These are phyloP conservation scores for Nymphalis urticae DNA, from an alignment of 2,888 invertebrate species.

Conservation along the genomic window DNA sequence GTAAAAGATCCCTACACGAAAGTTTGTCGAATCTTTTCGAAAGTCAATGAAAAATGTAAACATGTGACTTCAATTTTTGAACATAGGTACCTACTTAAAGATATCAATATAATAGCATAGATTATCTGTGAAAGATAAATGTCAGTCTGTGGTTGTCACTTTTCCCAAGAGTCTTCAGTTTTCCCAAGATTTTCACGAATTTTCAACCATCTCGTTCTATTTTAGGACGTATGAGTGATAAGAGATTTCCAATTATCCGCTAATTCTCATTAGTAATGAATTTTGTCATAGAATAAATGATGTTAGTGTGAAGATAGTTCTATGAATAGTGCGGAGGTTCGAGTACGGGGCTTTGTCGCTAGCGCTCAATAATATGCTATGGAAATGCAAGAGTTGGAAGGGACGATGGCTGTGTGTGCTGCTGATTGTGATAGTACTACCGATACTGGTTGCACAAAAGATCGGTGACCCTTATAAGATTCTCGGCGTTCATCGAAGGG, in stretches of 20 bases:
- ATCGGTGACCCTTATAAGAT: conserved; percentile 91
- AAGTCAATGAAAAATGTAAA: too few species aligned
- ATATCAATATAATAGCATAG: too few species aligned
- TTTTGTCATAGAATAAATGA: conserved; percentile 47
- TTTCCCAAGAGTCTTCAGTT: conserved; percentile 36
- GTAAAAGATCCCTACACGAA: not conserved
- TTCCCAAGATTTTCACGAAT: conserved; percentile 65
- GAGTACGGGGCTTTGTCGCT: conserved; percentile 47
- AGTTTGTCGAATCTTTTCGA: not conserved
- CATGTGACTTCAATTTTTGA: too few species aligned
- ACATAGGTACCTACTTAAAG: too few species aligned
- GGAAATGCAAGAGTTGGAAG: conserved; percentile 67
- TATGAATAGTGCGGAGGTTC: conserved; percentile 55
- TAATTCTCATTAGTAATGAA: conserved; percentile 55
- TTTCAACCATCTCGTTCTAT: conserved; percentile 72
- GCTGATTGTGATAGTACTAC: conserved; percentile 52
- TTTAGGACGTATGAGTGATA: conserved; percentile 77
- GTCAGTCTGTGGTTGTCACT: conserved; percentile 17
- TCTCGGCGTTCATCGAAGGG: conserved; percentile 88
- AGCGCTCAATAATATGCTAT: conserved; percentile 71
- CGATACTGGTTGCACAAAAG: conserved; percentile 64
- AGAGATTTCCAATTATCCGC: conserved; percentile 56
- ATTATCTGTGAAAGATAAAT: too few species aligned
- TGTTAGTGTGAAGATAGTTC: conserved; percentile 53
- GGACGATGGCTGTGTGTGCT: conserved; percentile 64